Conservation (phyloP, 2,888 invertebrate genomes). For the Halictus ligatus region DNA sequence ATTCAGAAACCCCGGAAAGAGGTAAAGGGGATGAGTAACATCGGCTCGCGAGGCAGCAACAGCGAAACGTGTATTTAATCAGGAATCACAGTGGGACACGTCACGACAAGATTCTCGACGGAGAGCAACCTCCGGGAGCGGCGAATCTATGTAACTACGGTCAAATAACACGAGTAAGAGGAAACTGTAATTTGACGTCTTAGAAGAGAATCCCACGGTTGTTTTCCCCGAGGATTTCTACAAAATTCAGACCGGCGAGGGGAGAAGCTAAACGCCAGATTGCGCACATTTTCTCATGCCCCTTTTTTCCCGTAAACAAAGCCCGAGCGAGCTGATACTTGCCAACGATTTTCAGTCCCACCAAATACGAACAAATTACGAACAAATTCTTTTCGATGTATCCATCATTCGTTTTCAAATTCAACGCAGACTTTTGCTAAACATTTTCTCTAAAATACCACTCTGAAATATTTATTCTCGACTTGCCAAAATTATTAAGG, state of each 20-base stretch:
- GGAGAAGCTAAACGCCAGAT: not conserved
- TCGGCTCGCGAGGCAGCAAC: not conserved
- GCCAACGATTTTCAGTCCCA: not conserved
- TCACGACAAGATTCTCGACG: constrained; percentile 7
- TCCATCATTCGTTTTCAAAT: no score
- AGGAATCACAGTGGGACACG: constrained; percentile 17
- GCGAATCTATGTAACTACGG: constrained; percentile 5
- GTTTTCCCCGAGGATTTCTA: not conserved
- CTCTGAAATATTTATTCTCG: not conserved
- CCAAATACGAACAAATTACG: no score
- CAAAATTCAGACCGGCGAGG: not conserved
- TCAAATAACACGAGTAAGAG: constrained; percentile 13
- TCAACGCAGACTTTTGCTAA: no score
- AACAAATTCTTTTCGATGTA: no score
- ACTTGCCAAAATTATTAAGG: not conserved
- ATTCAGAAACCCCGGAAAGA: not conserved
- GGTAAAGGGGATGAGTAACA: not conserved
- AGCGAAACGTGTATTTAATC: constrained; percentile 9
- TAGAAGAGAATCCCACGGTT: not conserved
- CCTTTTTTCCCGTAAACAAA: not conserved
- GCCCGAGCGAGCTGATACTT: not conserved
- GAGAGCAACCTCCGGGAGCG: not conserved
- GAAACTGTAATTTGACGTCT: constrained; percentile 14
- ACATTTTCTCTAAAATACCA: no score
- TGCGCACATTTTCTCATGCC: not conserved